These are phyloP conservation scores for Argyrosomus regius DNA, from an alignment of 2,797 vertebrate species.

Conservation along the genomic window DNA sequence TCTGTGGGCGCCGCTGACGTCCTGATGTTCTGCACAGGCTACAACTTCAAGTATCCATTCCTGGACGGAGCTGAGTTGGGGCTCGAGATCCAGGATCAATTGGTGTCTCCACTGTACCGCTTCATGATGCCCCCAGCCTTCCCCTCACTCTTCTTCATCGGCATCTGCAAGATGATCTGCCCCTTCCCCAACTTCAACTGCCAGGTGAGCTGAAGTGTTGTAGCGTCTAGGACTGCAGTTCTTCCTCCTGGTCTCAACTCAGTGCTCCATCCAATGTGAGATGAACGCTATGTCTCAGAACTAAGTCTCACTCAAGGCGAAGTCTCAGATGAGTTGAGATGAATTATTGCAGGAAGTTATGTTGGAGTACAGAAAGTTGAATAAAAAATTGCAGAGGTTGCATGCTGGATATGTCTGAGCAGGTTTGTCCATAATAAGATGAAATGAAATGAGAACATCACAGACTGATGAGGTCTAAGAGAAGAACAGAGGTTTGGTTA, in stretches of 20 bases:
- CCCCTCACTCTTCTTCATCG: slow-evolving; percentile 85
- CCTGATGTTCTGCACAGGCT: slow-evolving; percentile 88
- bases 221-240: no score
- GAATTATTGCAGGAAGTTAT: no score
- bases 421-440: not conserved
- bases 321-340: no score
- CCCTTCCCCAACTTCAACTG: slow-evolving; percentile 87
- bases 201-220: slow-evolving; percentile 73
- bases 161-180: slow-evolving; percentile 84
- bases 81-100: slow-evolving; percentile 72
- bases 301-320: no score
- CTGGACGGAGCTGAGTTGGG: slow-evolving; percentile 69
- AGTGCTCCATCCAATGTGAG: no score
- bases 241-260: no score
- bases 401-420: not conserved
- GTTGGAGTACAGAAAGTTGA: no score
- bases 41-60: slow-evolving; percentile 85
- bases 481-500: not conserved
- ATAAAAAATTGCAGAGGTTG: not conserved
- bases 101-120: slow-evolving; percentile 81
- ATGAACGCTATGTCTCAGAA: no score
- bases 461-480: not conserved
- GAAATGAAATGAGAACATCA: not conserved
- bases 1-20: slow-evolving; percentile 66
- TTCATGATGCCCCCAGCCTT: slow-evolving; percentile 81